phyloP scores from a whole-genome alignment of 2,113 vertebrate genomes.

The Danionella cerebrum region DNA sequence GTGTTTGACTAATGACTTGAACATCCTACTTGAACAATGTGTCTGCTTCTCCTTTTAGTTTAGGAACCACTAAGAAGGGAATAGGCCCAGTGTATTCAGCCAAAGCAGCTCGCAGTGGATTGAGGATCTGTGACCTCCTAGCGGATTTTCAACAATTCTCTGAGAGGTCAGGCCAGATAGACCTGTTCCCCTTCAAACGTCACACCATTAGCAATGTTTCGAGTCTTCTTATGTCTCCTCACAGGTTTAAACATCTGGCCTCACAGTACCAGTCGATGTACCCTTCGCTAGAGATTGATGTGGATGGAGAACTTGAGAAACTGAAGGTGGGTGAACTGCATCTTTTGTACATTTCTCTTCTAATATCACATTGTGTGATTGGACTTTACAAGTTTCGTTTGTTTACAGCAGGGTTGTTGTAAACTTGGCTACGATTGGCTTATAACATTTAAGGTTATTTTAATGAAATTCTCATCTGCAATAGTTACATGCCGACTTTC shows the following conservation, averaged over 20 bases:
- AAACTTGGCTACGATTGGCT: too few species aligned
- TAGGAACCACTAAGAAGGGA: constrained; percentile 96
- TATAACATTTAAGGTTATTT: too few species aligned
- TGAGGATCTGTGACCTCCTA: constrained; percentile 94
- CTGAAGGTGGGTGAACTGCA: constrained; percentile 91
- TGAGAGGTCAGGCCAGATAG: constrained; percentile 70
- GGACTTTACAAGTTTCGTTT: too few species aligned
- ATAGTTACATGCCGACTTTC: too few species aligned
- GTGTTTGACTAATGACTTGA: not conserved
- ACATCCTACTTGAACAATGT: too few species aligned
- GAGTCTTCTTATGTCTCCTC: constrained; percentile 36
- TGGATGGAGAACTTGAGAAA: constrained; percentile 83
- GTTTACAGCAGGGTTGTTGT: too few species aligned
- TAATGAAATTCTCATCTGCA: too few species aligned
- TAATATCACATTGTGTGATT: too few species aligned
- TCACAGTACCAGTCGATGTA: constrained; percentile 92
- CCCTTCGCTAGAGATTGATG: constrained; percentile 85
- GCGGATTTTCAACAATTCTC: constrained; percentile 91
- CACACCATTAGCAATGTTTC: not conserved
- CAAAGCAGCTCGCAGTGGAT: constrained; percentile 90
- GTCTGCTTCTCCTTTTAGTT: constrained; percentile 60
- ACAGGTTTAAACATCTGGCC: constrained; percentile 88
- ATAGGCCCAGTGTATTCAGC: constrained; percentile 96
- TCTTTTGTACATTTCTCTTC: too few species aligned
- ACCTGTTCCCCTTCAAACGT: not conserved